phyloP scores from a whole-genome alignment of 2,888 invertebrate genomes.

The Leptinotarsa tumamoca region DNA sequence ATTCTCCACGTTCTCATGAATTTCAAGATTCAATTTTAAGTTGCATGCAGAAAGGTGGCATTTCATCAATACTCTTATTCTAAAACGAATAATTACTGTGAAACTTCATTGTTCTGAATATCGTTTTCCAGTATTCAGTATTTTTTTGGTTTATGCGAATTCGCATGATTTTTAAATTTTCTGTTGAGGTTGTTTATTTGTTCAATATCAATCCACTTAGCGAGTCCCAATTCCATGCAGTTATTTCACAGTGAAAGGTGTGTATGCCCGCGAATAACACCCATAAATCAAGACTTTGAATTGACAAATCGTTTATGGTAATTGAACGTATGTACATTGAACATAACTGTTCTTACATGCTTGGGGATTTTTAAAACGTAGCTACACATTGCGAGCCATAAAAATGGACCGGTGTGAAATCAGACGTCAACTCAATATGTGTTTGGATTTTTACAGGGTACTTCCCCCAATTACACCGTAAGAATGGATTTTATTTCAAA shows the following conservation, averaged over 20 bases:
- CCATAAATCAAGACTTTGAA: neutral
- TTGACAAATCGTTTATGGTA: conserved; percentile 16
- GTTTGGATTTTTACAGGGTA: too few relatives aligned
- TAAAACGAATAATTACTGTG: too few relatives aligned
- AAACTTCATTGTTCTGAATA: too few relatives aligned
- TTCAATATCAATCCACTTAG: neutral
- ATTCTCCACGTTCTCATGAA: too few relatives aligned
- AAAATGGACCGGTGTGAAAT: neutral
- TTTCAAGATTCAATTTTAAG: too few relatives aligned
- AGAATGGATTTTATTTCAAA: too few relatives aligned
- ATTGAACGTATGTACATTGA: conserved; percentile 4
- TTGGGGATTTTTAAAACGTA: neutral
- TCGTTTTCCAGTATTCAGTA: too few relatives aligned
- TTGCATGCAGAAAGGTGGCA: too few relatives aligned
- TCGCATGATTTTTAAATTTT: too few relatives aligned
- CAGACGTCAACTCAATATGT: too few relatives aligned
- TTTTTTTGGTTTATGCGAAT: neutral
- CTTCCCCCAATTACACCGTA: too few relatives aligned
- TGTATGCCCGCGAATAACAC: neutral
- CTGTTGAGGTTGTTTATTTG: neutral
- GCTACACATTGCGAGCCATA: neutral
- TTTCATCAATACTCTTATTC: too few relatives aligned
- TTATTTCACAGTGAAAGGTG: conserved; percentile 2
- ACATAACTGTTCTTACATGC: conserved; percentile 2
- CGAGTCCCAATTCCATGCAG: neutral